A percentile compares a stretch with the other conserved stretches of the same genome.
Evolutionary conservation across 64 coral and sea anemone genomes (phyloP).

Genomic region (Platygyra sinensis): DNA sequence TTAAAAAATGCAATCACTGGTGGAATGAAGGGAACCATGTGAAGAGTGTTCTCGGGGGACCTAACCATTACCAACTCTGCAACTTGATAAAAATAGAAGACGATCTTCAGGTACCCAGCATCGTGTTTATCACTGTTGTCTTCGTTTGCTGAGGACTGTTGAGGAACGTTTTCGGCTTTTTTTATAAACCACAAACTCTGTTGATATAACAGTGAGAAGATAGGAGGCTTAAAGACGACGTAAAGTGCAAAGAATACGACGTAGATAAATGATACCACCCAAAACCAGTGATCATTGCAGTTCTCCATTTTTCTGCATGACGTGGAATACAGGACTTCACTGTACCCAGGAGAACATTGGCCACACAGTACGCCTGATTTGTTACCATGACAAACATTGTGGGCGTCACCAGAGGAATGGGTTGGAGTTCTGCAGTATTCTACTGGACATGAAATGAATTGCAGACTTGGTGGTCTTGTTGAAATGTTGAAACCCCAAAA

Average conservation of each 20-base stretch:
- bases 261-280: slow-evolving; percentile 24
- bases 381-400: slow-evolving; percentile 58
- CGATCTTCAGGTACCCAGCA: slow-evolving; percentile 36
- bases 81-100: slow-evolving; percentile 65
- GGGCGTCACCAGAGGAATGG: not conserved
- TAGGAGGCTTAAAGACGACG: slow-evolving; percentile 3
- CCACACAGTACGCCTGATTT: not conserved
- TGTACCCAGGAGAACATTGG: not conserved
- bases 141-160: too few relatives aligned
- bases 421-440: slow-evolving; percentile 41
- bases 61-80: slow-evolving; percentile 46
- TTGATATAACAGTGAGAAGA: not conserved
- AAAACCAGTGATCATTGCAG: slow-evolving; percentile 41
- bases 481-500: slow-evolving; percentile 51
- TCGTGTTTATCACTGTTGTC: not conserved
- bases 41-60: slow-evolving; percentile 6
- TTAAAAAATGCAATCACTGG: slow-evolving; percentile 31
- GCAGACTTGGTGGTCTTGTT: slow-evolving; percentile 11
- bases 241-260: slow-evolving; percentile 1
- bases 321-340: not conserved
- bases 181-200: slow-evolving; percentile 34
- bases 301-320: not conserved
- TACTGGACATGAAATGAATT: slow-evolving; percentile 62
- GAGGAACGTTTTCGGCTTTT: not conserved
- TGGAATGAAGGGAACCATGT: not conserved